Conservation (phyloP, 2,888 invertebrate genomes). For the Synergus laeviventris region DNA sequence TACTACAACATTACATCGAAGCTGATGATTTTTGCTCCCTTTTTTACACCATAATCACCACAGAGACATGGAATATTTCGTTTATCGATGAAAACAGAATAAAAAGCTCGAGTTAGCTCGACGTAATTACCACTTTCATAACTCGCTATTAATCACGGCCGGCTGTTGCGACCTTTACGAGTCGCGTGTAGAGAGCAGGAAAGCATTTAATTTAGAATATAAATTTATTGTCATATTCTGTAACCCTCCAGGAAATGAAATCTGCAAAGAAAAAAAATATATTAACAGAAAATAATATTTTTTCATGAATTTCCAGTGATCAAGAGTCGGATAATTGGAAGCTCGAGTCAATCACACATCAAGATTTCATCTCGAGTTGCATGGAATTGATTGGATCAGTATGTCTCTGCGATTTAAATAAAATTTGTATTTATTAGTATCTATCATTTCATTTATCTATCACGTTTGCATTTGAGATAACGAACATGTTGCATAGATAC, state of each 20-base stretch:
- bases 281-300: neutral
- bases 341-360: neutral
- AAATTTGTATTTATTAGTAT: slow-evolving; percentile 5
- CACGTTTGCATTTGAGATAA: slow-evolving; percentile 2
- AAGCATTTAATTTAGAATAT: slow-evolving; percentile 35
- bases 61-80: slow-evolving; percentile 33
- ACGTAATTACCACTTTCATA: slow-evolving; percentile 39
- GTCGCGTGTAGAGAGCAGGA: slow-evolving; percentile 33
- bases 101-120: slow-evolving; percentile 23
- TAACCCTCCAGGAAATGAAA: slow-evolving; percentile 1
- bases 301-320: neutral
- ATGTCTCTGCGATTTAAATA: neutral
- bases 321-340: neutral
- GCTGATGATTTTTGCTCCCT: neutral
- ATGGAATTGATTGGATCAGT: slow-evolving; percentile 3
- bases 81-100: slow-evolving; percentile 30
- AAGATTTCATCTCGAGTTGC: neutral
- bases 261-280: neutral
- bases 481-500: neutral
- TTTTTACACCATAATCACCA: slow-evolving; percentile 17
- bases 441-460: neutral
- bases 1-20: slow-evolving; percentile 10
- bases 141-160: slow-evolving; percentile 38
- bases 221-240: slow-evolving; percentile 33
- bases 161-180: slow-evolving; percentile 38